Conservation (phyloP, 2,113 vertebrate species). For the Hemiscyllium ocellatum region DNA sequence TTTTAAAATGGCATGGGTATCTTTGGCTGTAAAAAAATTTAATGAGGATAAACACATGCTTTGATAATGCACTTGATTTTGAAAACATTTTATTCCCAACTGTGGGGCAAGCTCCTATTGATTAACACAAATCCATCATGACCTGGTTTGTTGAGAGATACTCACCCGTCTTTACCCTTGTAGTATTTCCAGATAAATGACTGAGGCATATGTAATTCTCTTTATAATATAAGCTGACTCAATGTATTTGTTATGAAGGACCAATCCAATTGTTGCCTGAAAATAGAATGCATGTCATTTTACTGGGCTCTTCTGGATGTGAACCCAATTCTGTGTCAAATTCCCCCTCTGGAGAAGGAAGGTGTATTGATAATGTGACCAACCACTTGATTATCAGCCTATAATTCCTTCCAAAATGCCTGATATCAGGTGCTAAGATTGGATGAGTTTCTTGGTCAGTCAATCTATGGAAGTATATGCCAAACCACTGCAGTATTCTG, state of each 20-base stretch:
- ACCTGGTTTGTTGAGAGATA: neutral
- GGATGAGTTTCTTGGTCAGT: too few relatives aligned
- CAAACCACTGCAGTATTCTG: too few relatives aligned
- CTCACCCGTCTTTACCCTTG: neutral
- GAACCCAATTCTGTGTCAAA: too few relatives aligned
- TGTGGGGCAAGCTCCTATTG: neutral
- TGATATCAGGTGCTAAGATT: too few relatives aligned
- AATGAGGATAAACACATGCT: neutral
- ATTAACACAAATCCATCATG: neutral
- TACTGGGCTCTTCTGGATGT: too few relatives aligned
- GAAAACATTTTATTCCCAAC: neutral
- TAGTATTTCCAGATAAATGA: neutral
- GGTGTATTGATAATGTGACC: too few relatives aligned
- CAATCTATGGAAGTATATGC: too few relatives aligned
- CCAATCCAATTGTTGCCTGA: neutral
- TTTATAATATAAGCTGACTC: neutral
- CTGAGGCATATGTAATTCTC: neutral
- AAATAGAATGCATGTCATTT: neutral
- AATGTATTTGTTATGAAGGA: neutral
- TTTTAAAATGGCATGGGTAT: neutral
- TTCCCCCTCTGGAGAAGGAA: too few relatives aligned
- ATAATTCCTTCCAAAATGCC: too few relatives aligned
- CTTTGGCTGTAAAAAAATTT: neutral
- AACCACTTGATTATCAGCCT: too few relatives aligned
- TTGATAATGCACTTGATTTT: neutral